Evolutionary conservation across 2,797 vertebrate genomes (phyloP).

Genomic region (Danio choprae): DNA sequence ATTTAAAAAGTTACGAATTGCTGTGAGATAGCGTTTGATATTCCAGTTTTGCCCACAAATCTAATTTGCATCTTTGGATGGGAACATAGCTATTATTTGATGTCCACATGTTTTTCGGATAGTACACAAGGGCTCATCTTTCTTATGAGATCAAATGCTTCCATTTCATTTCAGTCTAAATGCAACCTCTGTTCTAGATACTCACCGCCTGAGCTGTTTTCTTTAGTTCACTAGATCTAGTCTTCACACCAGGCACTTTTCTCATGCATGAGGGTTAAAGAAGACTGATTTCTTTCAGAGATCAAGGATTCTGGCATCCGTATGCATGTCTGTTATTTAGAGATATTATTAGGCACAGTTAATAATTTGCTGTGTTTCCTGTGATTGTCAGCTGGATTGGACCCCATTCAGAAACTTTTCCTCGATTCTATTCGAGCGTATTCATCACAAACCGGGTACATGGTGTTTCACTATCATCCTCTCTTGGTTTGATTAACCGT

Average conservation of each 20-base stretch:
- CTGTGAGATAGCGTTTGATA: too few relatives aligned
- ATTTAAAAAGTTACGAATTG: too few relatives aligned
- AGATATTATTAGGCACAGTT: background rate
- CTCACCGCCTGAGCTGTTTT: constrained; percentile 47
- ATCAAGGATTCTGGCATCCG: constrained; percentile 24
- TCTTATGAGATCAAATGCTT: constrained; percentile 29
- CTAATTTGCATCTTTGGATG: too few relatives aligned
- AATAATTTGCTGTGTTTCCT: constrained; percentile 35
- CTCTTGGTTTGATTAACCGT: background rate
- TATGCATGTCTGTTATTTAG: constrained; percentile 11
- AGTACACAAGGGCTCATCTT: background rate
- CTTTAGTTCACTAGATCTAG: constrained; percentile 50
- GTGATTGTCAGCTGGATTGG: constrained; percentile 79
- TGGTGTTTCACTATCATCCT: constrained; percentile 35
- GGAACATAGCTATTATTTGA: too few relatives aligned
- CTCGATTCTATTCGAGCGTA: constrained; percentile 91
- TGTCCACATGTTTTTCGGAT: background rate
- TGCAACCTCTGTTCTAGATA: constrained; percentile 15
- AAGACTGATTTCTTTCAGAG: background rate
- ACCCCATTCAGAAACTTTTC: constrained; percentile 94
- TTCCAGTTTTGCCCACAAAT: too few relatives aligned
- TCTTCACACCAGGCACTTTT: constrained; percentile 49
- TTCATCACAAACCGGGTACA: constrained; percentile 86
- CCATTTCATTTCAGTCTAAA: constrained; percentile 16
- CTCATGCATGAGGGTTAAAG: constrained; percentile 60